Percentiles rank a stretch among this genome's conserved stretches.
Evolutionary conservation across 2,797 vertebrate species (phyloP).

Genomic region (Mormyrops attenuatus): DNA sequence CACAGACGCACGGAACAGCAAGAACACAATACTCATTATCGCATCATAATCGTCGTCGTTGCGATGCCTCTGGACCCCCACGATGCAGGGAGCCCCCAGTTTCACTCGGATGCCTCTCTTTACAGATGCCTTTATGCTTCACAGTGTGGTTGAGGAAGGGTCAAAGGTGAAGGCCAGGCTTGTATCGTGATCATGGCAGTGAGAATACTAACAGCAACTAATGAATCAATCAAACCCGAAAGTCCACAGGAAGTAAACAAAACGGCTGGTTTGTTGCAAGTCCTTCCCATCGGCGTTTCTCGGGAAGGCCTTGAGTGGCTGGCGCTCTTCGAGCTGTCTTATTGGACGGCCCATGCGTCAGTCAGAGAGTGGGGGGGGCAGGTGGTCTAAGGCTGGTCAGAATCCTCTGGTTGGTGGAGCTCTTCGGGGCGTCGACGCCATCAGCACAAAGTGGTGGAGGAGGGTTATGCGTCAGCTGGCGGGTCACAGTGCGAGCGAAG

Average conservation of each 20-base stretch:
- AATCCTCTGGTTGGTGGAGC: constrained; percentile 51
- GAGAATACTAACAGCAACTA: constrained; percentile 47
- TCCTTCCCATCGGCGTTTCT: constrained; percentile 47
- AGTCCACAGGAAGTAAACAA: constrained; percentile 52
- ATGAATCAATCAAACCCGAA: constrained; percentile 52
- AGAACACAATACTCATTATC: constrained; percentile 58
- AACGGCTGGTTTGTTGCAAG: constrained; percentile 50
- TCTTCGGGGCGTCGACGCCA: constrained; percentile 44
- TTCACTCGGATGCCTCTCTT: constrained; percentile 46
- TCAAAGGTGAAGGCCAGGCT: constrained; percentile 21
- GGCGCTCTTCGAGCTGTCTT: constrained; percentile 33
- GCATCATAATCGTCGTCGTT: constrained; percentile 43
- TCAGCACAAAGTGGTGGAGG: constrained; percentile 47
- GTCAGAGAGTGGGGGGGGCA: constrained; percentile 33
- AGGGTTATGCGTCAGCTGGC: constrained; percentile 48
- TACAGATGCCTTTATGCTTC: constrained; percentile 52
- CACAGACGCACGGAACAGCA: constrained; percentile 72
- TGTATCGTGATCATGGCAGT: constrained; percentile 43
- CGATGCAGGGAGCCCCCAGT: constrained; percentile 38
- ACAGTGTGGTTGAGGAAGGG: constrained; percentile 65
- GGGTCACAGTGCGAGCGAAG: constrained; percentile 44
- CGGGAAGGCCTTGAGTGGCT: constrained; percentile 50
- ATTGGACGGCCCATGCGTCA: constrained; percentile 44
- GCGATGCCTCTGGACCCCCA: constrained; percentile 39
- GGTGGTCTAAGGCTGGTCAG: constrained; percentile 55